Conservation (phyloP, 92 coral and sea anemone genomes). For the Blastomussa wellsi region DNA sequence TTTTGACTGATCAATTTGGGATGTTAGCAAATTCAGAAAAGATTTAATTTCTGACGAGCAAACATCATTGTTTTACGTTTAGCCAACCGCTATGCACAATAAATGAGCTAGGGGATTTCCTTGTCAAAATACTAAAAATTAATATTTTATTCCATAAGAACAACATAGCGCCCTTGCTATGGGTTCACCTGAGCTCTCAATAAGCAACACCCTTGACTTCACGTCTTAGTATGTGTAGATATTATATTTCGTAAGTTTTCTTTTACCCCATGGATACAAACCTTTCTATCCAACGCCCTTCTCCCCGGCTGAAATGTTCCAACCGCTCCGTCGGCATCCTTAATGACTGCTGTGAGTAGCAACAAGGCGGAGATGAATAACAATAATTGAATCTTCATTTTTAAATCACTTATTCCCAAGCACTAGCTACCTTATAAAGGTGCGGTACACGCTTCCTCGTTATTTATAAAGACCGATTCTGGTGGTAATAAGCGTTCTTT, state of each 20-base stretch:
- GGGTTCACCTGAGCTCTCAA: background rate
- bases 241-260: background rate
- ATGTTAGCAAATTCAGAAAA: too few relatives aligned
- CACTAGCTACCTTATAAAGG: background rate
- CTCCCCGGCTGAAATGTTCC: background rate
- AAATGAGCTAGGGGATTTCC: too few relatives aligned
- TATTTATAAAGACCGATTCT: background rate
- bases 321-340: background rate
- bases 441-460: background rate
- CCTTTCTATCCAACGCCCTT: background rate
- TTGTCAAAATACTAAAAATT: too few relatives aligned
- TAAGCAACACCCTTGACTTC: background rate
- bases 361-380: background rate
- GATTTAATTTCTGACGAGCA: too few relatives aligned
- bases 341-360: background rate
- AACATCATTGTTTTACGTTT: too few relatives aligned
- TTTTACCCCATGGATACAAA: background rate
- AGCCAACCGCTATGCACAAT: too few relatives aligned
- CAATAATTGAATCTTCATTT: constrained; percentile 10
- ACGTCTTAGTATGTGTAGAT: background rate
- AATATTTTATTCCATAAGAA: too few relatives aligned
- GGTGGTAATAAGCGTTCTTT: background rate
- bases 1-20: too few relatives aligned
- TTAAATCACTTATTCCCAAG: background rate
- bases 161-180: too few relatives aligned